A percentile compares a stretch with the other conserved stretches of the same genome.
Conservation (phyloP, 2,797 vertebrate genomes). For the Falco peregrinus region DNA sequence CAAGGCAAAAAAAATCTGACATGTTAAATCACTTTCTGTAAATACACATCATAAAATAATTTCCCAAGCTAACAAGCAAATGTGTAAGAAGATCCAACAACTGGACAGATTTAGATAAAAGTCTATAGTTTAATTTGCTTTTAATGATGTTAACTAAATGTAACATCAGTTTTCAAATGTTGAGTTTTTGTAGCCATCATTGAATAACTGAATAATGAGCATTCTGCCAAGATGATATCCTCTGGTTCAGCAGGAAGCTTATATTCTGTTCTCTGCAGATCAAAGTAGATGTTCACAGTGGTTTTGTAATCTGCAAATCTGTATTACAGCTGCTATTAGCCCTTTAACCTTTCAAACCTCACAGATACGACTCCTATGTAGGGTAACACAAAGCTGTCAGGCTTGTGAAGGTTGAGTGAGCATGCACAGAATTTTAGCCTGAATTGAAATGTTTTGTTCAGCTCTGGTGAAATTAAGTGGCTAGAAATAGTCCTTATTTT, state of each 20-base stretch:
- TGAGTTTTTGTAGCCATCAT: background rate
- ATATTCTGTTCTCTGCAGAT: background rate
- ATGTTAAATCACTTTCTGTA: background rate
- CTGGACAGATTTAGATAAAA: background rate
- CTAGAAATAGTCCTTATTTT: background rate
- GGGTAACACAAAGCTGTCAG: conserved; percentile 25
- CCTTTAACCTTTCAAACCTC: conserved; percentile 51
- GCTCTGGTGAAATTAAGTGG: background rate
- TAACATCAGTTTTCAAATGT: background rate
- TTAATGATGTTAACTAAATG: background rate
- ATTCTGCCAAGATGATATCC: background rate
- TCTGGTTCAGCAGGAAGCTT: background rate
- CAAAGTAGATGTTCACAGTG: conserved; percentile 19
- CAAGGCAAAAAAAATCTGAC: background rate
- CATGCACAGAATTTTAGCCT: background rate
- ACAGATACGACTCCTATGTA: background rate
- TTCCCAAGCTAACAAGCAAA: background rate
- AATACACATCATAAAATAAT: background rate
- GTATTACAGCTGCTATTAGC: conserved; percentile 34
- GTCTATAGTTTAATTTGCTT: background rate
- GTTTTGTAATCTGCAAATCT: conserved; percentile 61
- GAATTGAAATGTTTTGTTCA: background rate
- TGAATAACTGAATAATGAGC: background rate
- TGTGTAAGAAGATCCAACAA: background rate
- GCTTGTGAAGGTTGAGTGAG: background rate